Evolutionary conservation across 2,888 invertebrate genomes (phyloP).

Genomic region (Dichetophora obliterata): DNA sequence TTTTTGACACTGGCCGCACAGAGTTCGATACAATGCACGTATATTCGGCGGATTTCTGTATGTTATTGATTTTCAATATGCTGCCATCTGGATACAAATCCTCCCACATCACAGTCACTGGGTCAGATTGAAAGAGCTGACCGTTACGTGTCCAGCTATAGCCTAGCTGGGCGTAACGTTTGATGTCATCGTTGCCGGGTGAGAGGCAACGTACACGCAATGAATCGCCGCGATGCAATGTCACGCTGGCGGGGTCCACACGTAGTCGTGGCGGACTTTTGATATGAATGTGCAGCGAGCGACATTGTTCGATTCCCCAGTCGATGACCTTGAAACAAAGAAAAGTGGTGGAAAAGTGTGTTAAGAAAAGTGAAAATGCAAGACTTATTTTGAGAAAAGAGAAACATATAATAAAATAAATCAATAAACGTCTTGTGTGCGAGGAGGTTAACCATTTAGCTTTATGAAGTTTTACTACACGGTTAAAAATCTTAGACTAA

Average conservation of each 20-base stretch:
- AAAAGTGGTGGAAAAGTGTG: neutral
- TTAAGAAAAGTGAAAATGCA: neutral
- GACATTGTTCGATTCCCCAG: slow-evolving; percentile 77
- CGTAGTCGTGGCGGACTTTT: slow-evolving; percentile 75
- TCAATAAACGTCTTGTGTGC: no score
- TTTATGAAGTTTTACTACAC: no score
- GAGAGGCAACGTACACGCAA: slow-evolving; percentile 74
- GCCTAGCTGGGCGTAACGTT: slow-evolving; percentile 76
- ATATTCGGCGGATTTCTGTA: slow-evolving; percentile 83
- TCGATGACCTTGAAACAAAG: slow-evolving; percentile 73
- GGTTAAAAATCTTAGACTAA: no score
- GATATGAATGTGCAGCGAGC: slow-evolving; percentile 74
- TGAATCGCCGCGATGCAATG: slow-evolving; percentile 73
- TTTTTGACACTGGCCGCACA: slow-evolving; percentile 72
- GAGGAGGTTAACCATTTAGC: no score
- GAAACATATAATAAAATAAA: no score
- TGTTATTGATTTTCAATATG: slow-evolving; percentile 82
- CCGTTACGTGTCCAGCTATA: slow-evolving; percentile 89
- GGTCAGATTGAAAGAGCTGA: slow-evolving; percentile 79
- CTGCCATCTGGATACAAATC: slow-evolving; percentile 87
- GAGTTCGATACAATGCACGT: slow-evolving; percentile 79
- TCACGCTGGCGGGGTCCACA: slow-evolving; percentile 77
- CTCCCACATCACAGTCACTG: slow-evolving; percentile 85
- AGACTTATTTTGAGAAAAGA: no score
- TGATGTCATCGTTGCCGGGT: slow-evolving; percentile 74